Conservation (phyloP, 2,888 invertebrate genomes). For the Caradrina kadenii region DNA sequence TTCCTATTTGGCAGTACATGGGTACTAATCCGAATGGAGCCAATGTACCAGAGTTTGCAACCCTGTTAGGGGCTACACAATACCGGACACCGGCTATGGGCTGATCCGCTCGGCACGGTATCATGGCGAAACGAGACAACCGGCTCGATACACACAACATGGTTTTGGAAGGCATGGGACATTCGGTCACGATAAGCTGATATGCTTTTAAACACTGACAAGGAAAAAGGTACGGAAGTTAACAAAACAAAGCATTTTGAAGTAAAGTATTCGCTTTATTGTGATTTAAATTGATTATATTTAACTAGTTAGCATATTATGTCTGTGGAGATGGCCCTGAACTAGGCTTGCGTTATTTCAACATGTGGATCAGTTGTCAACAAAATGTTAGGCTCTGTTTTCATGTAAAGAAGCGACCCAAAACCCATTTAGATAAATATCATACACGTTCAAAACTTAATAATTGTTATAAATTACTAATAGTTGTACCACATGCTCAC, state of each 20-base stretch:
- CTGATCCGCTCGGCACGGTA: conserved; percentile 26
- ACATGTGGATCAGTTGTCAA: too few species aligned
- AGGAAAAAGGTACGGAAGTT: background rate
- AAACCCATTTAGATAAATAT: too few species aligned
- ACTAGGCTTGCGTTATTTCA: background rate
- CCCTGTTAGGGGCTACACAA: conserved; percentile 48
- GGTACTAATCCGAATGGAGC: conserved; percentile 44
- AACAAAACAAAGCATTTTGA: too few species aligned
- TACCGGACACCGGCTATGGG: conserved; percentile 18
- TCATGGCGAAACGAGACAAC: conserved; percentile 17
- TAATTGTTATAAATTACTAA: background rate
- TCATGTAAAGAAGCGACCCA: too few species aligned
- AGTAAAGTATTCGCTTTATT: background rate
- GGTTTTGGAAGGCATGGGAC: conserved; percentile 1
- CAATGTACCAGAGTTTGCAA: conserved; percentile 22
- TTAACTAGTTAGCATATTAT: background rate
- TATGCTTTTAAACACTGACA: background rate
- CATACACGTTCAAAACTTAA: too few species aligned
- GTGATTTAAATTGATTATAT: background rate
- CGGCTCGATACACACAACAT: conserved; percentile 27
- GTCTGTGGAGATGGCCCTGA: background rate
- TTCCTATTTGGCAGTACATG: conserved; percentile 21
- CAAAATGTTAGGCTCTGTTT: too few species aligned
- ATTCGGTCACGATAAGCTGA: conserved; percentile 1
- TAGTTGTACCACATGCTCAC: background rate